A percentile compares a stretch with the other conserved stretches of the same genome.
These are phyloP conservation scores for Sceloporus tristichus DNA, from an alignment of 2,113 vertebrate genomes.

Conservation along the genomic window DNA sequence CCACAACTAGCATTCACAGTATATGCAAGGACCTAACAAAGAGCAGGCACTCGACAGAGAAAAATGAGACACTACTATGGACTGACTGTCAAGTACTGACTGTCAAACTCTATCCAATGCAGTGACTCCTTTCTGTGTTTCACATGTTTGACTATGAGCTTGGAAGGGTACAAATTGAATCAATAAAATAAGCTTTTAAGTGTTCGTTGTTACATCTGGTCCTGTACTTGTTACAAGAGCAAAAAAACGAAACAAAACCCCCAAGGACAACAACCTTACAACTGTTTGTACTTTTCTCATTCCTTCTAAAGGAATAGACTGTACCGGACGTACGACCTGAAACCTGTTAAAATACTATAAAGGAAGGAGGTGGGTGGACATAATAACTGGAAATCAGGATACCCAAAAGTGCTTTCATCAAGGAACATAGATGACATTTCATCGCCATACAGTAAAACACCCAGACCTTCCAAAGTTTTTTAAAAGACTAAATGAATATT, in stretches of 20 bases:
- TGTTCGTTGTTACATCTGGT: conserved; percentile 31
- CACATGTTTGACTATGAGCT: neutral
- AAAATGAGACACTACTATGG: neutral
- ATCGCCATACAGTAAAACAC: conserved; percentile 1
- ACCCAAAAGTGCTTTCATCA: conserved; percentile 26
- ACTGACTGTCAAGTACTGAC: neutral
- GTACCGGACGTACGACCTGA: conserved; percentile 20
- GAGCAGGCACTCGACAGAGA: neutral
- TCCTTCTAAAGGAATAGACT: neutral
- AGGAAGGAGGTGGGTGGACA: conserved; percentile 15
- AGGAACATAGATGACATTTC: conserved; percentile 44
- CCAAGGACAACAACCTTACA: neutral
- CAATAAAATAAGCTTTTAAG: conserved; percentile 37
- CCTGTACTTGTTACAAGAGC: conserved; percentile 28
- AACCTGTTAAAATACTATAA: neutral
- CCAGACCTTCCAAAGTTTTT: neutral
- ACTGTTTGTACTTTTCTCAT: neutral
- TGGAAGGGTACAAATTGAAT: neutral
- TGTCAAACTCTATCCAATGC: neutral
- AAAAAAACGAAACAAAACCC: neutral
- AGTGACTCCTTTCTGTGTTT: neutral
- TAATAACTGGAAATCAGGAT: conserved; percentile 35
- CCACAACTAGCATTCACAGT: neutral
- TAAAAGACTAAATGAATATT: conserved; percentile 20
- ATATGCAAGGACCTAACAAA: neutral